phyloP scores from a whole-genome alignment of 2,888 invertebrate species.

The Phaedon cochleariae region DNA sequence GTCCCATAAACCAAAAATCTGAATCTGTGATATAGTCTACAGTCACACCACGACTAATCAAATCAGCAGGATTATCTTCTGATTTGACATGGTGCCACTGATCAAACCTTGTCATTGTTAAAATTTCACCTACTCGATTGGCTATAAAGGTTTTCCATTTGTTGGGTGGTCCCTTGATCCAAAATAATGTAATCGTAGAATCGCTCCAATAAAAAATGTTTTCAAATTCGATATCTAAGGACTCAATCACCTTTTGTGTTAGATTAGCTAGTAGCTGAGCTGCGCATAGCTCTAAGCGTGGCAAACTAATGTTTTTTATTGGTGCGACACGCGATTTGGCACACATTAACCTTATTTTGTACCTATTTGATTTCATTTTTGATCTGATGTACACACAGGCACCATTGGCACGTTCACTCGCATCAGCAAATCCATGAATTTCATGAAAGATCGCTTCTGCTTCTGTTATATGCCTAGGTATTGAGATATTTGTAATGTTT shows the following conservation, averaged over 20 bases:
- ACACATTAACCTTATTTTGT: conserved; percentile 18
- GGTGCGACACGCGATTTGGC: conserved; percentile 28
- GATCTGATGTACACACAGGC: conserved; percentile 3
- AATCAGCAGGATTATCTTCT: too few relatives aligned
- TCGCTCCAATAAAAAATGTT: conserved; percentile 22
- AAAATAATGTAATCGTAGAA: conserved; percentile 21
- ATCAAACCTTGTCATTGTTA: not conserved
- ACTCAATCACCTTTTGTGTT: not conserved
- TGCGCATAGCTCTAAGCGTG: conserved; percentile 22
- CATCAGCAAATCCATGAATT: conserved; percentile 30
- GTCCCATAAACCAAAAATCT: not conserved
- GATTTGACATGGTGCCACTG: too few relatives aligned
- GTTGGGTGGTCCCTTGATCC: not conserved
- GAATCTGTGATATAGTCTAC: conserved; percentile 17
- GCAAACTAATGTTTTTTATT: conserved; percentile 21
- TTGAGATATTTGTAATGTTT: not conserved
- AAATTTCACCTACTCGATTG: conserved; percentile 17
- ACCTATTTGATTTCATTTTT: not conserved
- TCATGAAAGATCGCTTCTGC: conserved; percentile 7
- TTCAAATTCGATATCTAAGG: not conserved
- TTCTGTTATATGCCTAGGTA: conserved; percentile 16
- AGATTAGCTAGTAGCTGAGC: conserved; percentile 18
- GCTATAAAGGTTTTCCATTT: conserved; percentile 23
- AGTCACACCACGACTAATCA: conserved; percentile 3
- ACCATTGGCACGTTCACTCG: conserved; percentile 14